Conservation (phyloP, 2,113 vertebrate genomes). For the Halcyon senegalensis region DNA sequence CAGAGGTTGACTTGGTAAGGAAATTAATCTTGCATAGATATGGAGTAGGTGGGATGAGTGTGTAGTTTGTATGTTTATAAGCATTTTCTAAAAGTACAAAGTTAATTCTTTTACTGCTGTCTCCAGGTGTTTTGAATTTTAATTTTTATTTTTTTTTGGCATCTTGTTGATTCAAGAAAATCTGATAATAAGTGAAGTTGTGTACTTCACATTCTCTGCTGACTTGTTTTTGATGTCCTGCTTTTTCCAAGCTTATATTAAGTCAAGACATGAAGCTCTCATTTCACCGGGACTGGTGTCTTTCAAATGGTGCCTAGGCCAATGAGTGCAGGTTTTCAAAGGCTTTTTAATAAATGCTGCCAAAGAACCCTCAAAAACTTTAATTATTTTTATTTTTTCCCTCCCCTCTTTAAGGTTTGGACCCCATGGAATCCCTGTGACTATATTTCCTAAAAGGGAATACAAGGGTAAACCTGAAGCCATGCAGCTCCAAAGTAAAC, state of each 20-base stretch:
- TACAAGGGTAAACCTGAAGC: conserved; percentile 86
- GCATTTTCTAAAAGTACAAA: background rate
- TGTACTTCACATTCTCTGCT: background rate
- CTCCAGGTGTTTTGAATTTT: background rate
- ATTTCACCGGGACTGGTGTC: background rate
- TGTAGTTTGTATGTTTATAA: background rate
- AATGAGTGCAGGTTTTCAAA: background rate
- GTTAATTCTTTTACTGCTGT: background rate
- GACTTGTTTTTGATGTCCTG: background rate
- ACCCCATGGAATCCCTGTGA: conserved; percentile 96
- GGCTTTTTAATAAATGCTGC: background rate
- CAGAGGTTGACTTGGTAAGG: background rate
- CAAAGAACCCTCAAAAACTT: background rate
- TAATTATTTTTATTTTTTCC: background rate
- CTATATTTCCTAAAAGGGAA: conserved; percentile 91
- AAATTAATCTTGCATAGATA: background rate
- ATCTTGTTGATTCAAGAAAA: background rate
- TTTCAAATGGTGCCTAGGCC: background rate
- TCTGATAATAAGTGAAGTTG: background rate
- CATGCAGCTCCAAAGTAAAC: conserved; percentile 82
- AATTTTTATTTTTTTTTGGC: background rate
- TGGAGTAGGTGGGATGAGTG: background rate
- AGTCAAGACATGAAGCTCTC: background rate
- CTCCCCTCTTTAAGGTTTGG: conserved; percentile 85
- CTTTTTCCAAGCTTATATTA: background rate